Percentiles rank a stretch among this genome's conserved stretches.
Evolutionary conservation across 2,888 invertebrate genomes (phyloP).

Genomic region (Macropis europaea): DNA sequence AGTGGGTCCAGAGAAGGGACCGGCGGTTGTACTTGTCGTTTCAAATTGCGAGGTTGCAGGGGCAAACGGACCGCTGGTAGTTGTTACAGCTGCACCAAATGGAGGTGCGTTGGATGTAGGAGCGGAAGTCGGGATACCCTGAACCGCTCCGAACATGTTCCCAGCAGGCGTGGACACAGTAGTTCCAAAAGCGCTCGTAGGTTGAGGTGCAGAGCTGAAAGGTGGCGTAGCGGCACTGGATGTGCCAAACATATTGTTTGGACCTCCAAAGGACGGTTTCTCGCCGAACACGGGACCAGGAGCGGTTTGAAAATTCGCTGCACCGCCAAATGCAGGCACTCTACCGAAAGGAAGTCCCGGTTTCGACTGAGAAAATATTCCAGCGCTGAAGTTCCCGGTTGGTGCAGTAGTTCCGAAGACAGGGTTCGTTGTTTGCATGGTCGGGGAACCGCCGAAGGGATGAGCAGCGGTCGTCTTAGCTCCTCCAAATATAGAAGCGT

Average conservation of each 20-base stretch:
- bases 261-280: constrained; percentile 52
- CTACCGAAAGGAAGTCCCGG: constrained; percentile 68
- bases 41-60: constrained; percentile 45
- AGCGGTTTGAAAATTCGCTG: constrained; percentile 56
- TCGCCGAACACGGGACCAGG: constrained; percentile 62
- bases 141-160: constrained; percentile 39
- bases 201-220: constrained; percentile 43
- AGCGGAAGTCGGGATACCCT: constrained; percentile 12
- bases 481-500: constrained; percentile 65
- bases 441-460: constrained; percentile 55
- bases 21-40: constrained; percentile 20
- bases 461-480: constrained; percentile 47
- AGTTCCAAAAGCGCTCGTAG: constrained; percentile 40
- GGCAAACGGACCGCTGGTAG: constrained; percentile 40
- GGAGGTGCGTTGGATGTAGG: constrained; percentile 17
- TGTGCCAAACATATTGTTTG: constrained; percentile 68
- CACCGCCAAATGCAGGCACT: constrained; percentile 69
- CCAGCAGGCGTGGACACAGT: constrained; percentile 24
- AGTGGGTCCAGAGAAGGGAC: constrained; percentile 30
- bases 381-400: constrained; percentile 36
- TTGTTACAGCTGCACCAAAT: constrained; percentile 35
- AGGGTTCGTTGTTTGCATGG: constrained; percentile 43
- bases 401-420: constrained; percentile 52
- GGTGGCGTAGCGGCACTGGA: constrained; percentile 70
- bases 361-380: constrained; percentile 68